A percentile compares a stretch with the other conserved stretches of the same genome.
phyloP scores from a whole-genome alignment of 2,113 vertebrate genomes.

The Butorides virescens region DNA sequence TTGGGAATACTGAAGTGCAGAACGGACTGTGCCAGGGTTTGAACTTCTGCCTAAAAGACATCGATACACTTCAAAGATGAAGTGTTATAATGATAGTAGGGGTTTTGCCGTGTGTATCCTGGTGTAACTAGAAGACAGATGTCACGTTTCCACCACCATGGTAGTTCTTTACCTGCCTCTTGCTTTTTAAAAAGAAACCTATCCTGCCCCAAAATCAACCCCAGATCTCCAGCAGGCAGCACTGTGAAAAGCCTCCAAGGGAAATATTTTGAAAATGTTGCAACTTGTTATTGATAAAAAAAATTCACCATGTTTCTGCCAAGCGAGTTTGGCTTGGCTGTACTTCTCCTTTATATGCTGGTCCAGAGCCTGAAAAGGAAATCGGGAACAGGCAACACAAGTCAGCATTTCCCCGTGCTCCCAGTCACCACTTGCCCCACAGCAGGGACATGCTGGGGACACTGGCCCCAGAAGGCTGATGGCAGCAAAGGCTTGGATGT shows the following conservation, averaged over 20 bases:
- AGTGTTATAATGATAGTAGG: background rate
- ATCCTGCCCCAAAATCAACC: background rate
- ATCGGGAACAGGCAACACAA: background rate
- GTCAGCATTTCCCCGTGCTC: background rate
- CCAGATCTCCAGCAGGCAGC: background rate
- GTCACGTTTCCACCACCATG: background rate
- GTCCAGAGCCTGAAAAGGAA: background rate
- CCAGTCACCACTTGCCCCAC: background rate
- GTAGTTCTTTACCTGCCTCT: background rate
- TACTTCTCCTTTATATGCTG: background rate
- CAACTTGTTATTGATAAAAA: background rate
- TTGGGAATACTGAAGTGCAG: background rate
- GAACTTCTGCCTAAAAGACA: background rate
- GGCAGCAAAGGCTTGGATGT: background rate
- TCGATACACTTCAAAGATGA: background rate
- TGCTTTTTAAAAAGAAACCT: background rate
- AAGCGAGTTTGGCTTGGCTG: background rate
- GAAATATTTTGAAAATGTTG: background rate
- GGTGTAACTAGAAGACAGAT: background rate
- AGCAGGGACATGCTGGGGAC: background rate
- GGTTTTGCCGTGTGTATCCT: background rate
- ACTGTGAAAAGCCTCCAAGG: background rate
- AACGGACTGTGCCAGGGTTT: background rate
- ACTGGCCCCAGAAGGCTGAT: background rate
- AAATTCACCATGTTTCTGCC: background rate